Evolutionary conservation across 2,113 vertebrate genomes (phyloP).

Genomic region (Oncorhynchus mykiss): DNA sequence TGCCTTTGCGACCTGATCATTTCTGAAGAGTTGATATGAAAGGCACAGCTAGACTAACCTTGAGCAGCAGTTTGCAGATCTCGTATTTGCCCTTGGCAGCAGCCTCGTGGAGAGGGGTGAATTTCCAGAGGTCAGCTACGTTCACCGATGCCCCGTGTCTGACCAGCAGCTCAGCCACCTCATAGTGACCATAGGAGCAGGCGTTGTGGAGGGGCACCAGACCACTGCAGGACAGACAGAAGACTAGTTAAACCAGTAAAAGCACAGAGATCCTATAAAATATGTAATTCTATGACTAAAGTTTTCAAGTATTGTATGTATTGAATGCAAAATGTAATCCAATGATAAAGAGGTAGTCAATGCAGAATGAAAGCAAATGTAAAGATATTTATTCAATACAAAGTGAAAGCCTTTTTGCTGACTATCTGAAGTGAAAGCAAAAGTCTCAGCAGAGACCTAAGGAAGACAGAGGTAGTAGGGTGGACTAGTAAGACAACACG

Average conservation of each 20-base stretch:
- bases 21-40: no score
- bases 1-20: not conserved
- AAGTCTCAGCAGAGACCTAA: no score
- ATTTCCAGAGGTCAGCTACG: slow-evolving; percentile 97
- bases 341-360: no score
- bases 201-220: slow-evolving; percentile 97
- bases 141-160: slow-evolving; percentile 96
- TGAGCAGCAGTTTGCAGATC: slow-evolving; percentile 97
- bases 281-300: no score
- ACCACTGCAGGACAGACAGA: slow-evolving; percentile 72
- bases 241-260: not conserved
- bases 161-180: slow-evolving; percentile 94
- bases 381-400: no score
- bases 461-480: no score
- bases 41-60: slow-evolving; percentile 67
- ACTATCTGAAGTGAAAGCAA: no score
- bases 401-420: no score
- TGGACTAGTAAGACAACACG: not conserved
- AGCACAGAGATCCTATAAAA: no score
- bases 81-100: slow-evolving; percentile 99
- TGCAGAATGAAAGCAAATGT: no score
- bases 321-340: no score
- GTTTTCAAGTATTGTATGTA: no score
- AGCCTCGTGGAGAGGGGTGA: slow-evolving; percentile 96
- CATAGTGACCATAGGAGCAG: slow-evolving; percentile 98